These are phyloP conservation scores for Ptychadena robeensis DNA, from an alignment of 2,797 vertebrate species.

Conservation along the genomic window DNA sequence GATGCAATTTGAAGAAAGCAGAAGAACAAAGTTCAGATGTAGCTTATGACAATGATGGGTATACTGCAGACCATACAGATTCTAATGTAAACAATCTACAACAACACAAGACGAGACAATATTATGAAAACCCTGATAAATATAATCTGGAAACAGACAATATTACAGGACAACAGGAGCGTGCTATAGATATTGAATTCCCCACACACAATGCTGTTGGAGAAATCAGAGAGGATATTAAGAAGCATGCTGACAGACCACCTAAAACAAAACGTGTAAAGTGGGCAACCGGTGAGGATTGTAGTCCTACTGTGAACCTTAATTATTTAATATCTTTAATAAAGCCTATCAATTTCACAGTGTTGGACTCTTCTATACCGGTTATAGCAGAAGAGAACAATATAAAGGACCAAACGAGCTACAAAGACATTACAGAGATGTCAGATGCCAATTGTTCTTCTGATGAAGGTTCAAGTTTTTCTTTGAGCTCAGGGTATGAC, in stretches of 20 bases:
- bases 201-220: background rate
- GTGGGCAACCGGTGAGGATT: background rate
- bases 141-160: background rate
- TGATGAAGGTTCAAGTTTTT: slow-evolving; percentile 26
- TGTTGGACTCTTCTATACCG: background rate
- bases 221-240: background rate
- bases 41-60: slow-evolving; percentile 79
- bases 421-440: background rate
- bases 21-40: slow-evolving; percentile 51
- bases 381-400: background rate
- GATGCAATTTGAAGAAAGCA: slow-evolving; percentile 64
- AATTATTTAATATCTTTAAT: background rate
- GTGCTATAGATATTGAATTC: background rate
- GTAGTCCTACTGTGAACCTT: slow-evolving; percentile 10
- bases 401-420: background rate
- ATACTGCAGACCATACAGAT: slow-evolving; percentile 63
- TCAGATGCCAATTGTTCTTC: background rate
- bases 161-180: slow-evolving; percentile 5
- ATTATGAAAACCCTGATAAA: background rate
- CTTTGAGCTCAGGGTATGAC: background rate
- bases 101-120: background rate
- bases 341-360: slow-evolving; percentile 16
- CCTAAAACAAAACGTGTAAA: slow-evolving; percentile 1
- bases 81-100: rapidly evolving
- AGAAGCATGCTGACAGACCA: background rate